Evolutionary conservation across 2,113 vertebrate genomes (phyloP).

Genomic region (Chionodraco myersi): DNA sequence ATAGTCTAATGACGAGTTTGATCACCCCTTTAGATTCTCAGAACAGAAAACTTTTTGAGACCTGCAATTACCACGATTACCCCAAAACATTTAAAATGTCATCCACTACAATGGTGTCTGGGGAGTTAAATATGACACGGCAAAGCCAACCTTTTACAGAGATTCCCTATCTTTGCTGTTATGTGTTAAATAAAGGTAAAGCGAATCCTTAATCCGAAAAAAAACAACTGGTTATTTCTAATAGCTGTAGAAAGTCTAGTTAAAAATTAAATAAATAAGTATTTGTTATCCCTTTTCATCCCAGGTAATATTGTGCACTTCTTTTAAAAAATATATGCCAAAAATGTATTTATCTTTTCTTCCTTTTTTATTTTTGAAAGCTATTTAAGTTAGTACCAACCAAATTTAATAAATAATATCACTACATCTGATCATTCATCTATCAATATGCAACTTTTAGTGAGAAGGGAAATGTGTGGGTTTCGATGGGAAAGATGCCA

Average conservation of each 20-base stretch:
- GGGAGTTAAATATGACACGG: background rate
- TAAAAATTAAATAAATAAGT: too few relatives aligned
- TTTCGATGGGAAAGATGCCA: background rate
- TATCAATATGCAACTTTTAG: too few relatives aligned
- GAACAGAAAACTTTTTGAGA: background rate
- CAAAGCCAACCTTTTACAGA: background rate
- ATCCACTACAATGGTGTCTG: background rate
- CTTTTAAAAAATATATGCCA: too few relatives aligned
- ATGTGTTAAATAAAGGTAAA: background rate
- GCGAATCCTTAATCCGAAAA: background rate
- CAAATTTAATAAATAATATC: too few relatives aligned
- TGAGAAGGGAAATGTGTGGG: background rate
- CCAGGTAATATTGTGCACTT: too few relatives aligned
- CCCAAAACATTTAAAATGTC: background rate
- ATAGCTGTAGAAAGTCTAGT: background rate
- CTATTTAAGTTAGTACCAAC: too few relatives aligned
- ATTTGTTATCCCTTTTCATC: too few relatives aligned
- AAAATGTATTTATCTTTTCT: too few relatives aligned
- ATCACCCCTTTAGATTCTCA: background rate
- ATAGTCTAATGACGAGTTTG: background rate
- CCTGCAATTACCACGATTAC: background rate
- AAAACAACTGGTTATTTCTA: background rate
- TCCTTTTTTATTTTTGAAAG: too few relatives aligned
- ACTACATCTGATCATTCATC: too few relatives aligned
- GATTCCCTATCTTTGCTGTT: background rate